These are phyloP conservation scores for Ptilorrhoa leucosticta DNA, from an alignment of 2,113 vertebrate species.

Conservation along the genomic window DNA sequence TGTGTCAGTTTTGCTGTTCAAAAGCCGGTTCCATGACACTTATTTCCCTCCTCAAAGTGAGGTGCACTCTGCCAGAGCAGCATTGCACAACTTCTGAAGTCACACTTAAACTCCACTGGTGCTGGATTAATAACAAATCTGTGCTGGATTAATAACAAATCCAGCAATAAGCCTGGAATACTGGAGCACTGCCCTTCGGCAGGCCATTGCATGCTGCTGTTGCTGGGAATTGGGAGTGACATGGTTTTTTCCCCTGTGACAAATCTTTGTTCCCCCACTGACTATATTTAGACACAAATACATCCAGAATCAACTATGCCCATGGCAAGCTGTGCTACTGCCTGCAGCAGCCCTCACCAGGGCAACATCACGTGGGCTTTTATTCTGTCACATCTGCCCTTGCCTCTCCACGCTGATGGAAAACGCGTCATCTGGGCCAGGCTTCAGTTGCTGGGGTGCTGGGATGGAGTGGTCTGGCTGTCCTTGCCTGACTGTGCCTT, in stretches of 20 bases:
- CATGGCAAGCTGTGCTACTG: neutral
- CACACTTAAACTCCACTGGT: neutral
- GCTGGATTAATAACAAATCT: neutral
- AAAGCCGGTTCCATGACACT: neutral
- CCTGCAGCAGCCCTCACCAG: neutral
- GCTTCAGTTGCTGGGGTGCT: neutral
- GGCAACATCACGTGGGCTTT: neutral
- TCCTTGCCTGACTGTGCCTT: neutral
- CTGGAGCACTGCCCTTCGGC: neutral
- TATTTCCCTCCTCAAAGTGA: neutral
- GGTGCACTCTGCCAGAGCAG: neutral
- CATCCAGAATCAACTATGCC: neutral
- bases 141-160: neutral
- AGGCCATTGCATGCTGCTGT: neutral
- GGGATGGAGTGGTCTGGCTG: neutral
- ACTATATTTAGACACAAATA: neutral
- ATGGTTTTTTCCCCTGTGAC: neutral
- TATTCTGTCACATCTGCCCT: neutral
- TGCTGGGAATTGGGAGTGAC: neutral
- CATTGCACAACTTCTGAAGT: neutral
- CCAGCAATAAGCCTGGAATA: neutral
- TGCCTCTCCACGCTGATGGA: neutral
- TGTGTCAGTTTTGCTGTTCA: accelerated
- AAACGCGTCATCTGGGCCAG: accelerated
- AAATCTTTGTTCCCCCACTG: neutral